phyloP scores from a whole-genome alignment of 2,797 vertebrate genomes.

The Notamacropus eugenii region DNA sequence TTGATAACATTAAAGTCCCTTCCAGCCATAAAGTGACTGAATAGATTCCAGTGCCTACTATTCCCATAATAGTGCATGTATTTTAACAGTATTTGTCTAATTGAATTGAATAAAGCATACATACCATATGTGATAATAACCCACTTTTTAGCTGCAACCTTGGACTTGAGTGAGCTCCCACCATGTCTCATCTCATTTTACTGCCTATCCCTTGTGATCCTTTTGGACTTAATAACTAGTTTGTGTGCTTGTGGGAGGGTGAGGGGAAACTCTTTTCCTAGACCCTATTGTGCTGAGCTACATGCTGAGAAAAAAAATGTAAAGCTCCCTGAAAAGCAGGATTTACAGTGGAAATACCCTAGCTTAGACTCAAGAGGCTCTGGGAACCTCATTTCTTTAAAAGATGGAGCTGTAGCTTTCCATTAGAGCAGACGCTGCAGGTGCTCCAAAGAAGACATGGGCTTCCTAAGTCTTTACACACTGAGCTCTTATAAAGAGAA shows the following conservation, averaged over 20 bases:
- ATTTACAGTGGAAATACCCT: constrained; percentile 38
- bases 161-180: constrained; percentile 14
- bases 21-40: neutral
- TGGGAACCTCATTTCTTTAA: neutral
- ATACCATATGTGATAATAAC: neutral
- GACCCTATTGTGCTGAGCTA: constrained; percentile 12
- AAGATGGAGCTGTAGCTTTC: neutral
- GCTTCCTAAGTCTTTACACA: neutral
- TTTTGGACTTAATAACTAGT: constrained; percentile 54
- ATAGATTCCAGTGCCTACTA: neutral
- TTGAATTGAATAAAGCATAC: neutral
- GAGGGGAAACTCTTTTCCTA: constrained; percentile 1
- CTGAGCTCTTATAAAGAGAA: constrained; percentile 14
- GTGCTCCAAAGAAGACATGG: neutral
- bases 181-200: constrained; percentile 34
- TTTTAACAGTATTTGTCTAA: neutral
- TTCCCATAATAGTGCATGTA: neutral
- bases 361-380: neutral
- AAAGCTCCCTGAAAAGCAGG: constrained; percentile 46
- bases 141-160: constrained; percentile 15
- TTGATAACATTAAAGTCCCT: neutral
- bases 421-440: neutral
- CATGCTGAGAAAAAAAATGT: constrained; percentile 37
- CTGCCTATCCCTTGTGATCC: constrained; percentile 48
- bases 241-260: constrained; percentile 17